Evolutionary conservation across 2,888 invertebrate species (phyloP).

Genomic region (Polydrusus pterygomalis): DNA sequence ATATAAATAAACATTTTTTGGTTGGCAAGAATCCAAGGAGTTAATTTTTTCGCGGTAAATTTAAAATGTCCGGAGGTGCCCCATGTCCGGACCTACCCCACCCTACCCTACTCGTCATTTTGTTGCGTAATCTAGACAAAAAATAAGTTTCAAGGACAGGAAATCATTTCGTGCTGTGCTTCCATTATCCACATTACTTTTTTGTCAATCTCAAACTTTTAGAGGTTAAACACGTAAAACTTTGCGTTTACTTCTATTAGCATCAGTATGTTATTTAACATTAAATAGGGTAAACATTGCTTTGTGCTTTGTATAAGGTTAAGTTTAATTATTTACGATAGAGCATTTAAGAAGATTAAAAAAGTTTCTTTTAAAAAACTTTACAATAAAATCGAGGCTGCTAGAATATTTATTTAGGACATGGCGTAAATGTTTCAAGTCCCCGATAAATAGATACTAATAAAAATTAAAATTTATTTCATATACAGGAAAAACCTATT

Average conservation of each 20-base stretch:
- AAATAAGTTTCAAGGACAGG: no score
- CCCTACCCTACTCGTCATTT: no score
- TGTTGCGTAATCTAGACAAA: no score
- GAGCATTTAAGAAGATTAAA: neutral
- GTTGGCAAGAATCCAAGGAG: no score
- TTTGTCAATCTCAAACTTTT: neutral
- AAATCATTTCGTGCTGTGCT: neutral
- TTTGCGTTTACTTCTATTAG: neutral
- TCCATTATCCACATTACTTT: neutral
- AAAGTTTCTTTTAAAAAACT: neutral
- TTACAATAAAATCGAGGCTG: no score
- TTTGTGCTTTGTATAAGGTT: neutral
- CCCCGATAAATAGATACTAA: neutral
- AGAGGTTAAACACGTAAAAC: slow-evolving; percentile 2
- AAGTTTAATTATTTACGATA: neutral
- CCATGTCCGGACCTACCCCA: no score
- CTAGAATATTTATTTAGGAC: no score
- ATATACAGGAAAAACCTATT: no score
- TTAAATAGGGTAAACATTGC: neutral
- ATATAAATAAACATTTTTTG: no score
- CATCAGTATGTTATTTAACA: neutral
- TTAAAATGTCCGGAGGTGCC: no score
- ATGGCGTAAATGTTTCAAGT: neutral
- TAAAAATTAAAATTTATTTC: no score
- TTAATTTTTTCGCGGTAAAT: no score